Base-by-base conservation (phyloP, 1,140 invertebrate species). In the Anthonomus grandis region DNA sequence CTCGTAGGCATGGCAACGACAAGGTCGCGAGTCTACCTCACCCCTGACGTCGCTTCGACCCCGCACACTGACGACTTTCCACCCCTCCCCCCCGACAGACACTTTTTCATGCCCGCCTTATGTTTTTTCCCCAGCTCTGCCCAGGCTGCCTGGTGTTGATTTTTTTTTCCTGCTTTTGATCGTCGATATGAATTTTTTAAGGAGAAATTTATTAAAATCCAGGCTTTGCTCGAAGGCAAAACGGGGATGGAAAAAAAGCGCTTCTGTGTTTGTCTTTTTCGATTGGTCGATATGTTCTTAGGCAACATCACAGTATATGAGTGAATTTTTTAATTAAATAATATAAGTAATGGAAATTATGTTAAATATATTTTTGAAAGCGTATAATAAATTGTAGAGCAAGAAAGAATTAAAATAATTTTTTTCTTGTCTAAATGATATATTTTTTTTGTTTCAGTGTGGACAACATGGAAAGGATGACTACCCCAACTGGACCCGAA, bases 401-500 rank as follows among this genome's bases (percentile, higher is more conserved):
- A n/a, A n/a, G n/a, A n/a, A n/a, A n/a, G n/a, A n/a, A n/a, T n/a
- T n/a, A n/a, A n/a, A n/a, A n/a, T n/a, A n/a, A n/a, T n/a, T n/a
- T n/a, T n/a, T n/a, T n/a, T n/a, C n/a, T n/a, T n/a, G n/a, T n/a
- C 13, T 41, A 9, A 13, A 41, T 12, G 17, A 41, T 10, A 17
- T 8, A 9, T 3, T 12, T n/a, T 50, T 53, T 60, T 62, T 59
- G 25, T 59, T 60, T 63, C 58, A 73, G 63, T 73, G 71, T 44
- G 68, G 64, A 25, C 71, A 73, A 54, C 71, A 73, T 41, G 67
- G 38, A 19, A 73, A 73, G 55, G 71, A 73, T 59, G 71, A 72
- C 49, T 73, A 73, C 48, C 68, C 71, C 6, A 73, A 72, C 44
- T 73, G 71, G 71, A 66, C 69, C 6, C 64, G 71, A 34, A 71